Evolutionary conservation across 2,888 invertebrate genomes (phyloP), one percentile per base, ranked within the genome.

Genomic region (Nesidiocoris tenuis): DNA sequence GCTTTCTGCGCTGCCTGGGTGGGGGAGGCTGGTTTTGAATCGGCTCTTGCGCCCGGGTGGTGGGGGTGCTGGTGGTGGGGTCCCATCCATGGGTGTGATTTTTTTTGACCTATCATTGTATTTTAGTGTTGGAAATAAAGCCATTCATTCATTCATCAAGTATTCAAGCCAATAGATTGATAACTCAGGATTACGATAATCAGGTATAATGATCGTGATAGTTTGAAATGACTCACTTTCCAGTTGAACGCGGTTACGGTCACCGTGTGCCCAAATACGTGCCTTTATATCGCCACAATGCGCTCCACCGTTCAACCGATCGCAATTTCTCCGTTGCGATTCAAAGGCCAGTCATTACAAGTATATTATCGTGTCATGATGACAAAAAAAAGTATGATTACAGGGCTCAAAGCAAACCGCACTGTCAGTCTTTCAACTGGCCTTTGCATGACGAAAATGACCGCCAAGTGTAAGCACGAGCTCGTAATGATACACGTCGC

Each of bases 401-500:
- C 39, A 39, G 39, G 39, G 3, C 39, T 12, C 5, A 39, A 39
- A 39, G 39, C 12, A 39, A 39, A 39, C 39, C 39, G 39, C 39
- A 39, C 39, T 39, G 39, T 39, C 39, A 39, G 39, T 39, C 39
- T 39, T 21, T 12, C 63, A 21, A 63, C 3, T 16, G 22, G 63
- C 63, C 63, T 63, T 63, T 63, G 63, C 63, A 21, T 63, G 63
- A 19, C 21, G 63, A 63, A 63, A 21, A 21, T 63, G 21, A 21
- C 21, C 18, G 63, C 22, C 22, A 21, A 16, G 19, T 21, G 19
- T 63, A 63, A 63, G 63, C 21, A 63, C 19, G 19, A 63, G 63
- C 21, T 7, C 19, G 19, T 63, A 63, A 63, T 63, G 22, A 63
- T 63, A 63, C 19, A 63, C 16, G 39, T 39, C n/a, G n/a, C n/a